A percentile compares a stretch with the other conserved stretches of the same genome.
phyloP scores from a whole-genome alignment of 1,140 invertebrate species.

The Lepidostoma basale region DNA sequence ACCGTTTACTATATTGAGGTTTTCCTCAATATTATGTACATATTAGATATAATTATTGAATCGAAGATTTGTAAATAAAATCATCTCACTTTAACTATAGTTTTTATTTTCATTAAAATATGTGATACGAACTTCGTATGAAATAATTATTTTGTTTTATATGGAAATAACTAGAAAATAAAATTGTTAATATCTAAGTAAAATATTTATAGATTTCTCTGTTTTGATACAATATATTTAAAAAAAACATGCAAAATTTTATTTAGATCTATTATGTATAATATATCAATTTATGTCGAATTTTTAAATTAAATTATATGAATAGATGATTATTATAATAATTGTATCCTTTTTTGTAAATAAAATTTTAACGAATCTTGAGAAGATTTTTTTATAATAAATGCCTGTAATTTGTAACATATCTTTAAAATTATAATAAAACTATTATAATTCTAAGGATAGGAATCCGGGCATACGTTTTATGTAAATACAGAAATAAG shows the following conservation, averaged over 20 bases:
- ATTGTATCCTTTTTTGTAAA: neutral
- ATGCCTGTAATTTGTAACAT: constrained; percentile 9
- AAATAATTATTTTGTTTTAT: no score
- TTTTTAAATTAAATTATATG: neutral
- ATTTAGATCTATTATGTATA: neutral
- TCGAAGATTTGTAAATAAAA: neutral
- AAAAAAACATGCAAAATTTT: neutral
- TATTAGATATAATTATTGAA: neutral
- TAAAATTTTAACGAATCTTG: neutral
- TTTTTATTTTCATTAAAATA: neutral
- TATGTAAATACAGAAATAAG: neutral
- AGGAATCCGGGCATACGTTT: constrained; percentile 1
- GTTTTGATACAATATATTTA: neutral
- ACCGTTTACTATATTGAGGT: no score
- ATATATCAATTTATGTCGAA: neutral
- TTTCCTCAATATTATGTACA: no score
- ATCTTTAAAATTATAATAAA: constrained; percentile 14
- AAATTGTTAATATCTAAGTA: neutral
- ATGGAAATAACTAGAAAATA: neutral
- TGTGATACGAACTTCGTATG: neutral
- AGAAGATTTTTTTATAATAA: neutral
- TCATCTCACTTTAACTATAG: neutral
- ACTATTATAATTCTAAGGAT: neutral
- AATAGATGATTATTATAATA: neutral
- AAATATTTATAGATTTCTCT: neutral